Conservation (phyloP, 2,113 vertebrate genomes). For the Carollia perspicillata region DNA sequence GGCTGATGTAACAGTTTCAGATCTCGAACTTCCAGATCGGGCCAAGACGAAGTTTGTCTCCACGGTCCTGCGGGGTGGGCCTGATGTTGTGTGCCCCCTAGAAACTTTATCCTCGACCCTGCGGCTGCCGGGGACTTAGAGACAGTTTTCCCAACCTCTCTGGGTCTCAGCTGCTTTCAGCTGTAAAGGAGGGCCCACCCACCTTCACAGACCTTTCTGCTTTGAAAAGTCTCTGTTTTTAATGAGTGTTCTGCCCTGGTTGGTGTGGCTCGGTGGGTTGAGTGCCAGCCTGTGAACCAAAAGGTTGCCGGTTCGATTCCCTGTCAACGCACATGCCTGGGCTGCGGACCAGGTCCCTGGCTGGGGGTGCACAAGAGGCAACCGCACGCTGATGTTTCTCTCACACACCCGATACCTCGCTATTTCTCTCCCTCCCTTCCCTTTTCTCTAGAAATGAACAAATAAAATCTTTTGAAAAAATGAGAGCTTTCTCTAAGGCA, state of each 20-base stretch:
- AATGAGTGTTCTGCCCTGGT: background rate
- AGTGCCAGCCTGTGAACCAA: too few relatives aligned
- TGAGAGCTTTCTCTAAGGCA: background rate
- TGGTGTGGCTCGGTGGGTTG: too few relatives aligned
- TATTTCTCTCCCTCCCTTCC: too few relatives aligned
- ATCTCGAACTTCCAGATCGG: background rate
- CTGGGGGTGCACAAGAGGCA: too few relatives aligned
- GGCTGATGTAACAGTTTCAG: background rate
- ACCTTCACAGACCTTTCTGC: background rate
- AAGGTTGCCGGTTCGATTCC: too few relatives aligned
- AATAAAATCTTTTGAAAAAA: too few relatives aligned
- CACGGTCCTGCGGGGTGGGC: fast-evolving
- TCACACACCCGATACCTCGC: too few relatives aligned
- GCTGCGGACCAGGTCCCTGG: too few relatives aligned
- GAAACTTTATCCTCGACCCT: background rate
- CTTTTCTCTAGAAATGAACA: too few relatives aligned
- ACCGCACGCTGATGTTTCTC: too few relatives aligned
- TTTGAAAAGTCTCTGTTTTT: background rate
- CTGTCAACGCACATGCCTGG: too few relatives aligned
- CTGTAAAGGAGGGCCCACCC: background rate
- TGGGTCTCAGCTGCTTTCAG: background rate
- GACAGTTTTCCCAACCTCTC: background rate
- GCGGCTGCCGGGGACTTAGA: background rate
- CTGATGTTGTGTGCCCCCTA: background rate
- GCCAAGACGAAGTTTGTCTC: background rate